Base-by-base conservation (phyloP, 1,140 invertebrate genomes). In the Lepidurus couesii region DNA sequence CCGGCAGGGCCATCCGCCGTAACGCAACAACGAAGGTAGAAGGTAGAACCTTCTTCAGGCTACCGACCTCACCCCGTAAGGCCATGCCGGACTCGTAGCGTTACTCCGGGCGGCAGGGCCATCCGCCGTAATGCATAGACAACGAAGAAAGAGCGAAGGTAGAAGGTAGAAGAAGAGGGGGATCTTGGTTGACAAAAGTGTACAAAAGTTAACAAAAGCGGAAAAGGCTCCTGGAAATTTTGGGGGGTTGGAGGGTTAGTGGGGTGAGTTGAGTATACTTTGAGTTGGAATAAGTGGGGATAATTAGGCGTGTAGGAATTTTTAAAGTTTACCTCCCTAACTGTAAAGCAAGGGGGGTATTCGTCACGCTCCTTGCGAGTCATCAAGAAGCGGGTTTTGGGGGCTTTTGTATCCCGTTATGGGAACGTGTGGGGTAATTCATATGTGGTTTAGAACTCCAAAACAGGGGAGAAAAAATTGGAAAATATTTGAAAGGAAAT, bases 271-370 rank as follows among this genome's bases (percentile, higher is more conserved):
- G 21, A 65, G 1, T 65, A 21, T 65, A 65, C 53, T 65, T 65
- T 13, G 21, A 21, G 21, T 21, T 34, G 34, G 53, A 65, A 65
- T 65, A 65, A 65, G 53, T 65, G 53, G 16, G 53, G 53, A 65
- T 65, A 65, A 65, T 65, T 65, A 65, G 53, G 53, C 13, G 21
- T 65, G 53, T 65, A 65, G 53, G 53, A 65, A 65, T 65, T 65
- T 13, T 13, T 10, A 21, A 65, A 65, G 53, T 16, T 34, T 34
- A 34, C 34, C 34, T 34, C 34, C 34, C 34, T 34, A 34, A 34
- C 34, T 34, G 34, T 34, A 11, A 65, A 13, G 53, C 21, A n/a
- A 65, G 53, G 53, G 53, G 21, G 21, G 16, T n/a, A 21, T 65
- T 16, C 53, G 53, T 65, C 53, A 65, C 13, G 53, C 53, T 65